These are phyloP conservation scores for Megalops cyprinoides DNA, from an alignment of 2,797 vertebrate genomes.

Conservation along the genomic window DNA sequence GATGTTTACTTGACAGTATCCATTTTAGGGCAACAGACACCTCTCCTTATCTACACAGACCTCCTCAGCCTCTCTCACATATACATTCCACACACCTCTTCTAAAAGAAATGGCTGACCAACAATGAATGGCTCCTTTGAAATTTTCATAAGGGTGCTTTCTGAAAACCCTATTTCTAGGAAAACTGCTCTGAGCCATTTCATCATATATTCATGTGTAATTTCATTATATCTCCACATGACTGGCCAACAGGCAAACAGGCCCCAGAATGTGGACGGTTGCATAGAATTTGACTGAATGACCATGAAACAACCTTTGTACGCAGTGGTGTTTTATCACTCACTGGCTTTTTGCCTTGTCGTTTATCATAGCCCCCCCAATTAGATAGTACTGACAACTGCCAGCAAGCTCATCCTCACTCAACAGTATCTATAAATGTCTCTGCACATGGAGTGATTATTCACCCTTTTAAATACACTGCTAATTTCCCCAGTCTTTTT, in stretches of 20 bases:
- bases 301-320: not conserved
- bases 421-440: not conserved
- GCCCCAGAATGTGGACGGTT: no score
- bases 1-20: constrained; percentile 44
- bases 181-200: no score
- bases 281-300: not conserved
- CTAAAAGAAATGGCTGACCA: not conserved
- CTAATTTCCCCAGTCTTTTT: not conserved
- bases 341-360: not conserved
- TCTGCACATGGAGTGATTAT: no score
- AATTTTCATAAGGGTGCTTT: not conserved
- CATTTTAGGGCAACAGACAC: constrained; percentile 17
- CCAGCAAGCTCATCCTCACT: not conserved
- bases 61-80: not conserved
- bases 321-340: not conserved
- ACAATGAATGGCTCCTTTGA: not conserved
- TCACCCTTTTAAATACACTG: no score
- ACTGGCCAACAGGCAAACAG: not conserved
- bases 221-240: not conserved
- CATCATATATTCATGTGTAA: not conserved
- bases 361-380: not conserved
- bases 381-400: not conserved
- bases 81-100: constrained; percentile 18
- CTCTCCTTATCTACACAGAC: constrained; percentile 9
- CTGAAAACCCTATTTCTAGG: no score